Evolutionary conservation across 2,888 invertebrate species (phyloP), one percentile per base, ranked within the genome.

Genomic region (Strigamia maritima): DNA sequence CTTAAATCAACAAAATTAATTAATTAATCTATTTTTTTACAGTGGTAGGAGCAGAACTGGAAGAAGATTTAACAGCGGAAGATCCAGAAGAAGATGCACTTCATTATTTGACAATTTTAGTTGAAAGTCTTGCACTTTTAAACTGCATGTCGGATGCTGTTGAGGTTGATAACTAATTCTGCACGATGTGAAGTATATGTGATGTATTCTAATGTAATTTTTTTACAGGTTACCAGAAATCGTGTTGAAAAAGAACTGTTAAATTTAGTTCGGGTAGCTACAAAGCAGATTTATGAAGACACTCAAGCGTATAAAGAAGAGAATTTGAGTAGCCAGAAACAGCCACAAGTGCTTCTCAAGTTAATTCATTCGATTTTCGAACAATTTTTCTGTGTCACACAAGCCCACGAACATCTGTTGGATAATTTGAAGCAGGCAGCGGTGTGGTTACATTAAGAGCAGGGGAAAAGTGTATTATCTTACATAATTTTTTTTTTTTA

Each of bases 71-170:
- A 12, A 81, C 79, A 54, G 78, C 78, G 60, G 79, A 78, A 4
- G 85, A 86, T 79, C 85, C 86, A 10, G 86, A 86, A 81, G 85
- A 84, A 16, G 84, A 87, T 79, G 88, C 90, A 76, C 89, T 90
- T 81, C 90, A 91, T 84, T 92, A 91, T 81, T 91, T 95, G 84
- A 91, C 93, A 83, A 86, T 87, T 83, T 89, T 95, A 70, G 90
- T 95, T 0, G 94, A 96, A 85, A 95, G 95, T 81, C 89, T 97
- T 78, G 93, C 92, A 16, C 90, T 93, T 80, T 87, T 97, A 81
- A 92, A 92, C 78, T 94, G 93, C 85, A 88, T 96, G 83, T 92
- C 93, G 78, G 94, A 94, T 83, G 93, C 94, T 26, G 90, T 95
- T 49, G 94, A 95, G 88, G 93, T 92, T 85, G 83, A 85, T 4